These are phyloP conservation scores for Vanessa atalanta DNA, from an alignment of 1,140 invertebrate species.

Conservation along the genomic window DNA sequence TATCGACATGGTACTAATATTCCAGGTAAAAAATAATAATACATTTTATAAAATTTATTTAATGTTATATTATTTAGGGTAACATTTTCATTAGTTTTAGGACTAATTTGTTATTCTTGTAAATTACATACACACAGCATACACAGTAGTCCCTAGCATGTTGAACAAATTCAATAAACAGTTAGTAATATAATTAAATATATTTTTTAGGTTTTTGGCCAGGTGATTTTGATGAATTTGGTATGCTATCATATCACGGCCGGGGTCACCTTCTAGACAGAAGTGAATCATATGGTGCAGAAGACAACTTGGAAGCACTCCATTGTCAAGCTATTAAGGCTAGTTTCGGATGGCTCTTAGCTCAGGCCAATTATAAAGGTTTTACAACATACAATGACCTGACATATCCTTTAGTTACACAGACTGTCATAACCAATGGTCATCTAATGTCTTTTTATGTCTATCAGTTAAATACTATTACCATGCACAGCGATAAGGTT, in stretches of 20 bases:
- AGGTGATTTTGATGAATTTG: constrained; percentile 88
- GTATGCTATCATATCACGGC: constrained; percentile 87
- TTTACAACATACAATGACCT: constrained; percentile 93
- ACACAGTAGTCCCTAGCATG: too few species aligned
- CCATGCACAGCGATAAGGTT: constrained; percentile 83
- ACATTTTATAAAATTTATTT: neutral
- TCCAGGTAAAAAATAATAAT: constrained; percentile 82
- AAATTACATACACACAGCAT: too few species aligned
- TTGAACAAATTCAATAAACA: too few species aligned
- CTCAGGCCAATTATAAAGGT: constrained; percentile 92
- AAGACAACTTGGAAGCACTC: constrained; percentile 83
- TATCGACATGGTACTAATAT: constrained; percentile 85
- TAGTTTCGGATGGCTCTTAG: constrained; percentile 89
- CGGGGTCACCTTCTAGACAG: constrained; percentile 80
- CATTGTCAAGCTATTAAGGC: constrained; percentile 87
- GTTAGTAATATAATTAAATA: neutral
- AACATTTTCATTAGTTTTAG: too few species aligned
- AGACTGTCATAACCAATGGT: constrained; percentile 93
- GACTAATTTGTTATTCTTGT: too few species aligned
- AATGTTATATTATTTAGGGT: neutral
- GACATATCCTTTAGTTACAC: constrained; percentile 92
- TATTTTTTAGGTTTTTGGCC: constrained; percentile 87
- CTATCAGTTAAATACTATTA: constrained; percentile 94
- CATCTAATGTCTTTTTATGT: constrained; percentile 90
- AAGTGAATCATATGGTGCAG: constrained; percentile 72